Evolutionary conservation across 2,888 invertebrate species (phyloP).

Genomic region (Lycocerus yunnanus): DNA sequence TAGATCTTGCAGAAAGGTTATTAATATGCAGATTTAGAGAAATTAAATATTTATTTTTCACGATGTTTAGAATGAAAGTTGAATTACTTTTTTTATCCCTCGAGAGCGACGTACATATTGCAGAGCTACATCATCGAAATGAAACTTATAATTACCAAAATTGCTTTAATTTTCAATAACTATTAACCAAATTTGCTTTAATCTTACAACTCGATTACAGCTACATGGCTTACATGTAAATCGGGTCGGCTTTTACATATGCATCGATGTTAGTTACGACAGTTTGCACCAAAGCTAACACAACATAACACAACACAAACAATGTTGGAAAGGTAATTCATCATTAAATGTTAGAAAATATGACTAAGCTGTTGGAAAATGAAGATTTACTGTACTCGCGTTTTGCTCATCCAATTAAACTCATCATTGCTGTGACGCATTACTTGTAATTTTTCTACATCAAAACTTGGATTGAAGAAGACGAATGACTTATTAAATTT

Average conservation of each 20-base stretch:
- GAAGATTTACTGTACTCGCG: constrained; percentile 38
- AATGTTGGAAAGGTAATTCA: constrained; percentile 37
- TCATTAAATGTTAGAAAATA: constrained; percentile 32
- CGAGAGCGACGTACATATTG: background rate
- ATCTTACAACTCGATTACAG: background rate
- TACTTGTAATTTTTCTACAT: constrained; percentile 27
- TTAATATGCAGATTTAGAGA: too few species aligned
- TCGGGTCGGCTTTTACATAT: constrained; percentile 6
- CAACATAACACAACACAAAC: constrained; percentile 33
- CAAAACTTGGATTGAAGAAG: constrained; percentile 10
- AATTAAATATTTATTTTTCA: too few species aligned
- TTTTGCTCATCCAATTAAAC: constrained; percentile 35
- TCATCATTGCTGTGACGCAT: constrained; percentile 33
- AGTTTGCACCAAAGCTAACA: constrained; percentile 26
- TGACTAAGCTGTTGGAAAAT: constrained; percentile 32
- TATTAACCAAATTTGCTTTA: background rate
- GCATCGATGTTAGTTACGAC: constrained; percentile 20
- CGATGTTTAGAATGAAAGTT: too few species aligned
- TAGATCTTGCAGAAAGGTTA: too few species aligned
- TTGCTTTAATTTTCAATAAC: background rate
- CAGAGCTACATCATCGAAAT: background rate
- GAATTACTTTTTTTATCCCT: too few species aligned
- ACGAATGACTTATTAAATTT: background rate
- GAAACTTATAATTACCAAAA: background rate
- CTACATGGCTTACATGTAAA: constrained; percentile 7